phyloP scores from a whole-genome alignment of 2,888 invertebrate species.

The Sinelater perroti region DNA sequence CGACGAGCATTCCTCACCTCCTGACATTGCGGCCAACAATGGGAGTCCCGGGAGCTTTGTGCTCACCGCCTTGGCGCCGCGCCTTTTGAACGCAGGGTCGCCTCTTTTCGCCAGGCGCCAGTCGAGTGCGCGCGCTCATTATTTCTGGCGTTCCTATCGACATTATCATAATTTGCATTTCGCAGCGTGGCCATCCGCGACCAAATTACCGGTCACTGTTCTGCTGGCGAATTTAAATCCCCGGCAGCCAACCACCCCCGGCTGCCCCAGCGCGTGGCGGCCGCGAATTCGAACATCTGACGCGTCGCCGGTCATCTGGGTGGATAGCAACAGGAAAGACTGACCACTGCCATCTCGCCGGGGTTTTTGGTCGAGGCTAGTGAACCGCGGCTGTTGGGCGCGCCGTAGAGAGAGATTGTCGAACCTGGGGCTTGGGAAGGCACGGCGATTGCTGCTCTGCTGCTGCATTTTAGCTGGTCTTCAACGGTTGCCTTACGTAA shows the following conservation, averaged over 20 bases:
- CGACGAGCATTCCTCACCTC: conserved; percentile 42
- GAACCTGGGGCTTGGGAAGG: conserved; percentile 15
- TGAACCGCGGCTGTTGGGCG: conserved; percentile 17
- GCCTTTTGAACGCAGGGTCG: conserved; percentile 34
- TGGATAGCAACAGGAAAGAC: conserved; percentile 17
- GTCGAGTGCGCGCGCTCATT: conserved; percentile 35
- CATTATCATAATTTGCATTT: conserved; percentile 41
- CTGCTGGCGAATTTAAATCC: no score
- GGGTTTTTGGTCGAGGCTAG: conserved; percentile 27
- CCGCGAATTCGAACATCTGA: no score
- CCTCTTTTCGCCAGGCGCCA: conserved; percentile 36
- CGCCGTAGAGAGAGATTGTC: conserved; percentile 14
- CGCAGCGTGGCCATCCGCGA: conserved; percentile 23
- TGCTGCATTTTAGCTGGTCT: conserved; percentile 29
- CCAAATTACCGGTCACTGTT: no score
- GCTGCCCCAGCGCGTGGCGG: no score
- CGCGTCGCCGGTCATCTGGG: no score
- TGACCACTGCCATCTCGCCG: conserved; percentile 16
- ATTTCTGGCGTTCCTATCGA: conserved; percentile 37
- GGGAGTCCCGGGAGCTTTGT: conserved; percentile 26
- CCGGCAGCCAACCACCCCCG: no score
- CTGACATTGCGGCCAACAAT: conserved; percentile 38
- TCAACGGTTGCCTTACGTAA: conserved; percentile 26
- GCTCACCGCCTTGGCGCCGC: conserved; percentile 35
- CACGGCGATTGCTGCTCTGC: conserved; percentile 21